These are phyloP conservation scores for Procavia capensis DNA, from an alignment of 2,113 vertebrate genomes.

Conservation along the genomic window DNA sequence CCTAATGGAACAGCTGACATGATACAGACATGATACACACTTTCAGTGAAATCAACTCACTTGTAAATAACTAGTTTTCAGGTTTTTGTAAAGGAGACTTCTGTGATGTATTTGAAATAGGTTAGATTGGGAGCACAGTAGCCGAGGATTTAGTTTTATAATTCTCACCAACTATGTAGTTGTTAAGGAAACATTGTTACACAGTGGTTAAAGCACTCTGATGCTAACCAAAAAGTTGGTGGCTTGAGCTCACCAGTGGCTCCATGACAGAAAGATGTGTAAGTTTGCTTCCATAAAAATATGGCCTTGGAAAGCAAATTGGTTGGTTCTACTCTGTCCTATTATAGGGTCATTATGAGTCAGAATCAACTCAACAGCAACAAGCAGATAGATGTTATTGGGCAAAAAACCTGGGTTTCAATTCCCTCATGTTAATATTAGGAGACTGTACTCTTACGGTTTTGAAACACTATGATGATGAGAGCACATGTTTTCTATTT, in stretches of 20 bases:
- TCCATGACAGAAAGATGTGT: not conserved
- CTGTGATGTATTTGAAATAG: not conserved
- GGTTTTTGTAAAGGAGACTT: not conserved
- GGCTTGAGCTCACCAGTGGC: not conserved
- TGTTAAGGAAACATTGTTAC: not conserved
- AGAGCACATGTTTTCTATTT: not conserved
- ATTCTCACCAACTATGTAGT: not conserved
- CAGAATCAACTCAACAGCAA: not conserved
- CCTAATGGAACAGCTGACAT: not conserved
- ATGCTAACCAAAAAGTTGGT: not conserved
- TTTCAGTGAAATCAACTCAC: conserved; percentile 12
- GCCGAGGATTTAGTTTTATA: not conserved
- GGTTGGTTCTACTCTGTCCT: not conserved
- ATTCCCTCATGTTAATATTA: not conserved
- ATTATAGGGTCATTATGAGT: not conserved
- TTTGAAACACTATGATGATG: not conserved
- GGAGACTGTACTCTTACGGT: not conserved
- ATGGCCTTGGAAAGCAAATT: not conserved
- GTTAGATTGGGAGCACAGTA: not conserved
- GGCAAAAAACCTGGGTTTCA: not conserved
- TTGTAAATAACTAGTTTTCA: conserved; percentile 25
- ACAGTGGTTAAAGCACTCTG: too few species aligned
- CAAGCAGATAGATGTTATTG: not conserved
- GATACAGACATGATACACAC: not conserved
- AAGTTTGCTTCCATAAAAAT: not conserved